Base-by-base conservation (phyloP, 2,888 invertebrate genomes). In the Machimus atricapillus region DNA sequence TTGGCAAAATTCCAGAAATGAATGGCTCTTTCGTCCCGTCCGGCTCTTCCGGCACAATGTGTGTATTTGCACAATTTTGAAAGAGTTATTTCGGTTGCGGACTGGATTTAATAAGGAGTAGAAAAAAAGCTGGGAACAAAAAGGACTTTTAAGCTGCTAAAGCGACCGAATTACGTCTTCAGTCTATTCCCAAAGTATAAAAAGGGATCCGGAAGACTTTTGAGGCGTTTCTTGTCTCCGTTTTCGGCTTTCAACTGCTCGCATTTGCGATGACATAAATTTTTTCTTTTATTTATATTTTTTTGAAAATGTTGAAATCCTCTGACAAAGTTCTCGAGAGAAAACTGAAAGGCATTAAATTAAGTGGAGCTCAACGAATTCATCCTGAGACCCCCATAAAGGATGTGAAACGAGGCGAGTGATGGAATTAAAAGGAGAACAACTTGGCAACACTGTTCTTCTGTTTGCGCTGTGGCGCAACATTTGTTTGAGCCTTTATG, bases 1-100 rank as follows among this genome's bases (percentile, higher is more conserved):
- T 82, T 82, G 82, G 82, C 82, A 66, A 82, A 82, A 82, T 82
- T 82, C 82, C 82, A 82, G 58, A 82, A 82, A 82, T 82, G 82
- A 66, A 82, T 82, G 66, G 9, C 23, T 82, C 56, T 14, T 58
- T 46, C 37, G 66, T 37, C n/a, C 43, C 16, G 43, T 46, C 43
- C 82, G 66, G 27, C 82, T 66, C 19, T 5, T 19, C 27, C 27
- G 7, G 14, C 31, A 52, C 23, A 37, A 37, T 34, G 34, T 76
- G 76, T 76, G 76, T 82, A 12, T 58, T 82, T 82, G 27, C 56
- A 37, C 58, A 37, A 31, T 82, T 58, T 58, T 27, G 16, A 66
- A 66, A 66, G 66, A 66, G 66, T 66, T 66, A 66, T 66, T 66
- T 66, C 66, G 66, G 12, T 23, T 66, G 27, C 66, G 23, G 27